A percentile compares a stretch with the other conserved stretches of the same genome.
Evolutionary conservation across 2,113 vertebrate species (phyloP).

Genomic region (Eulemur rufifrons): DNA sequence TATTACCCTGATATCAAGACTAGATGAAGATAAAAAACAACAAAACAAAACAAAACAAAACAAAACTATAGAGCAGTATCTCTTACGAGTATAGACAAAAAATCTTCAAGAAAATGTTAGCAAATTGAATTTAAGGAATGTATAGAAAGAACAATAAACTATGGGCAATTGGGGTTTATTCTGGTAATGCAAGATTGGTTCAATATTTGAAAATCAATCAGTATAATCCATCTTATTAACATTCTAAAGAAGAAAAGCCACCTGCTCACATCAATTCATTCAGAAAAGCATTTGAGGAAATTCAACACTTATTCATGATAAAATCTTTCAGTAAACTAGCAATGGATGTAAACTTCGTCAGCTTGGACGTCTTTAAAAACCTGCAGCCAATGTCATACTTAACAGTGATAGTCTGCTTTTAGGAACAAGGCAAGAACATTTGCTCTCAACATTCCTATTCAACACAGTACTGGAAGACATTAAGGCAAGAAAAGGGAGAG

Average conservation of each 20-base stretch:
- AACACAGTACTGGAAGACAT: neutral
- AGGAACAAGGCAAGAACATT: neutral
- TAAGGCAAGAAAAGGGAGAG: neutral
- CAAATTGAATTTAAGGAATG: neutral
- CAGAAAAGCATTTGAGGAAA: neutral
- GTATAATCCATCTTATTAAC: neutral
- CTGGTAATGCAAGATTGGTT: neutral
- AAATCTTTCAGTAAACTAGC: neutral
- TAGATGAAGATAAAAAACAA: neutral
- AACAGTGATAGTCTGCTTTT: neutral
- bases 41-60: neutral
- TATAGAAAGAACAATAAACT: neutral
- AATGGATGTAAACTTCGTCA: neutral
- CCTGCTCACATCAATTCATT: neutral
- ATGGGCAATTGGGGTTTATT: neutral
- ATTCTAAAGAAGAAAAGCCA: neutral
- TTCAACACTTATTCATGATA: neutral
- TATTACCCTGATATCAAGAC: neutral
- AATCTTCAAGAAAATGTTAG: neutral
- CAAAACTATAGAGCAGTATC: neutral
- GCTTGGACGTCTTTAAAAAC: neutral
- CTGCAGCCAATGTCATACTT: neutral
- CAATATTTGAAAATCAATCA: neutral
- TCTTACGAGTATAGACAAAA: neutral
- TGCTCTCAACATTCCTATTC: neutral